Evolutionary conservation across 2,113 vertebrate genomes (phyloP).

Genomic region (Cryptotis parvus): DNA sequence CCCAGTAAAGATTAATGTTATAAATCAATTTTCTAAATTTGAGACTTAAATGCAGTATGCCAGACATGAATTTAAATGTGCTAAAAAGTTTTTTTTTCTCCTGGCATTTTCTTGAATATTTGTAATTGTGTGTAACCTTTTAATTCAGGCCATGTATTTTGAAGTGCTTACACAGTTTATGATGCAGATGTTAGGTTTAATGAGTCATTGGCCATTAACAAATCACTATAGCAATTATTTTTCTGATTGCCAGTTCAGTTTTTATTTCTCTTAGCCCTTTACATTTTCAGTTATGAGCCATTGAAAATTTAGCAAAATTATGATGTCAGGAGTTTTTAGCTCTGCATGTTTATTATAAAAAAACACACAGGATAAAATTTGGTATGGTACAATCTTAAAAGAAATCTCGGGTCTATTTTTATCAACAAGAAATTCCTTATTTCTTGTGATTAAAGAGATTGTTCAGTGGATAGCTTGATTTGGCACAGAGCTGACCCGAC

Average conservation of each 20-base stretch:
- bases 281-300: constrained; percentile 32
- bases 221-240: constrained; percentile 37
- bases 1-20: constrained; percentile 82
- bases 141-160: constrained; percentile 56
- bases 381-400: not conserved
- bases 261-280: constrained; percentile 39
- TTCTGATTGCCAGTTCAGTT: constrained; percentile 59
- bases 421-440: not conserved
- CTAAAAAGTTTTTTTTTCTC: constrained; percentile 48
- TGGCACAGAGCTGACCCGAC: too few relatives aligned
- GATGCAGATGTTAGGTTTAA: constrained; percentile 45
- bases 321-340: not conserved
- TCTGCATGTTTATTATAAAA: not conserved
- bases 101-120: constrained; percentile 67
- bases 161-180: constrained; percentile 65
- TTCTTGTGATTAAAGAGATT: too few relatives aligned
- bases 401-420: not conserved
- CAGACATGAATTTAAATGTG: constrained; percentile 63
- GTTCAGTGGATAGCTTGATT: too few relatives aligned
- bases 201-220: constrained; percentile 60
- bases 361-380: not conserved
- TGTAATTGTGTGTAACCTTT: constrained; percentile 49
- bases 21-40: constrained; percentile 83
- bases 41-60: constrained; percentile 72
- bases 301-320: constrained; percentile 48